phyloP scores from a whole-genome alignment of 92 coral and sea anemone genomes.

The Porites evermanni region DNA sequence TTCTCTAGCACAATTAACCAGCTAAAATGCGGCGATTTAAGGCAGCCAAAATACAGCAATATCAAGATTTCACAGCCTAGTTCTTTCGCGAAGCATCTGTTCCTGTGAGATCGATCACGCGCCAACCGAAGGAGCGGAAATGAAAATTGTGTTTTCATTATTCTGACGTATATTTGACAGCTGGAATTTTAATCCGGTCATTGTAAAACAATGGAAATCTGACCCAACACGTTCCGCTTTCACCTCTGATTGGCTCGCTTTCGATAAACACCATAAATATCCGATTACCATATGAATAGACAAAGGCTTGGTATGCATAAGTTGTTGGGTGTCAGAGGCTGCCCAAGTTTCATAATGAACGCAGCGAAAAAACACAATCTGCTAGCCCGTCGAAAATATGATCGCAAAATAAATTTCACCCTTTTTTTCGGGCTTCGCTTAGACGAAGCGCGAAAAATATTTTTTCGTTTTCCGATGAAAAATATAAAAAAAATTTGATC shows the following conservation, averaged over 20 bases:
- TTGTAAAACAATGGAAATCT: constrained; percentile 39
- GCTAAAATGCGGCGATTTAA: background rate
- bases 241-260: constrained; percentile 62
- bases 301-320: constrained; percentile 92
- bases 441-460: constrained; percentile 7
- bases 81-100: background rate
- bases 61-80: no score
- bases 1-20: background rate
- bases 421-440: constrained; percentile 41
- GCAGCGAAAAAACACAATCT: constrained; percentile 74
- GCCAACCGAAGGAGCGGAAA: constrained; percentile 29
- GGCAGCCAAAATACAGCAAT: no score
- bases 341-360: constrained; percentile 88
- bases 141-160: constrained; percentile 13
- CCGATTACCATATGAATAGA: constrained; percentile 75
- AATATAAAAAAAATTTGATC: constrained; percentile 35
- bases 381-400: constrained; percentile 69
- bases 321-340: constrained; percentile 72
- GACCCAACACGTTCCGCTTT: constrained; percentile 51
- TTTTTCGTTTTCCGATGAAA: constrained; percentile 14
- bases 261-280: constrained; percentile 56
- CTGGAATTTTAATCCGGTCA: constrained; percentile 34
- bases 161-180: constrained; percentile 48
- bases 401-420: constrained; percentile 51
- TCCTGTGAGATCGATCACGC: background rate